A percentile compares a stretch with the other conserved stretches of the same genome.
These are phyloP conservation scores for Amphimallon solstitiale DNA, from an alignment of 2,888 invertebrate genomes.

Conservation along the genomic window DNA sequence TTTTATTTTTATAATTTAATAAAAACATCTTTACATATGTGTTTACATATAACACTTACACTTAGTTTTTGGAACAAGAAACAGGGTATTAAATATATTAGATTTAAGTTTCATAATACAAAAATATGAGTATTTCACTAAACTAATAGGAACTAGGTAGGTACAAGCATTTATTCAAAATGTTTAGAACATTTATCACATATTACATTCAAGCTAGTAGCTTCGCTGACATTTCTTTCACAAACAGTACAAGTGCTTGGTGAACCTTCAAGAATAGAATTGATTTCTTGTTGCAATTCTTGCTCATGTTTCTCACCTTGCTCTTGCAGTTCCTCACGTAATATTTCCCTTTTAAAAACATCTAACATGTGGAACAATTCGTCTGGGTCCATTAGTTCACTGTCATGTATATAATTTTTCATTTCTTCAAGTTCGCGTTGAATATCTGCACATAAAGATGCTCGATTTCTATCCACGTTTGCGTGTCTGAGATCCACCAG, in stretches of 20 bases:
- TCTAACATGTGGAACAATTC: conserved; percentile 49
- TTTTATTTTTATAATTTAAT: too few relatives aligned
- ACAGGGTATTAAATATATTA: too few relatives aligned
- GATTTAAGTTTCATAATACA: too few relatives aligned
- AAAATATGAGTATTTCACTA: too few relatives aligned
- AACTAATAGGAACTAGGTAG: background rate
- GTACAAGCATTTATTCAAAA: conserved; percentile 35
- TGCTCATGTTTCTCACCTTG: conserved; percentile 45
- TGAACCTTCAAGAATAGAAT: conserved; percentile 47
- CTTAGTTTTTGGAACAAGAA: too few relatives aligned
- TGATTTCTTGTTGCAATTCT: conserved; percentile 47
- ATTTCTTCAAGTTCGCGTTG: conserved; percentile 43
- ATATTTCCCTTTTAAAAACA: conserved; percentile 48
- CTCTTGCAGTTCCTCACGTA: conserved; percentile 45
- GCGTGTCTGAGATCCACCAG: conserved; percentile 37
- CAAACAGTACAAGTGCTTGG: conserved; percentile 48
- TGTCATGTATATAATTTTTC: conserved; percentile 41
- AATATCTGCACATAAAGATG: conserved; percentile 30
- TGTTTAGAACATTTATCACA: conserved; percentile 48
- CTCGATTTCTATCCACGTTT: conserved; percentile 33
- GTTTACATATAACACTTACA: too few relatives aligned
- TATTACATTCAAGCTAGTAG: conserved; percentile 40
- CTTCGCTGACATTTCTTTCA: conserved; percentile 42
- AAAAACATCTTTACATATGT: too few relatives aligned
- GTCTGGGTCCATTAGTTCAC: conserved; percentile 45